These are phyloP conservation scores for Bombus pyrosoma DNA, from an alignment of 1,140 invertebrate species.

Conservation along the genomic window DNA sequence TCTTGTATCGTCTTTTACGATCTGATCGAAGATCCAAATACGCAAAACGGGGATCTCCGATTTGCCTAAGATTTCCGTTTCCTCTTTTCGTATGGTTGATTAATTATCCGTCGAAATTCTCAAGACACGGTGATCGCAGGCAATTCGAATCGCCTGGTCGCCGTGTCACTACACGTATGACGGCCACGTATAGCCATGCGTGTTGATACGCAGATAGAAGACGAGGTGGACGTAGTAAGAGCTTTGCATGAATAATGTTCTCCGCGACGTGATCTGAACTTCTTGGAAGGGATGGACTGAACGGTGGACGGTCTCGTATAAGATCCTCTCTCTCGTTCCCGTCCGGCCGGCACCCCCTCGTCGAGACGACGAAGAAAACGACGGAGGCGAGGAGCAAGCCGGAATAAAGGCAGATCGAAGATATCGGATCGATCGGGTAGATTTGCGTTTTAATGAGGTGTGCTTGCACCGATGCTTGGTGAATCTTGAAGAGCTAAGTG, in stretches of 20 bases:
- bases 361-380: conserved; percentile 12
- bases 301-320: conserved; percentile 42
- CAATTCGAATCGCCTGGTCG: neutral
- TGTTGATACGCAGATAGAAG: conserved; percentile 58
- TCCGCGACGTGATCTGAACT: conserved; percentile 68
- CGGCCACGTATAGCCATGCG: conserved; percentile 49
- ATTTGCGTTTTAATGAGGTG: conserved; percentile 58
- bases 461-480: conserved; percentile 43
- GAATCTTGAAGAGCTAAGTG: conserved; percentile 54
- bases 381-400: conserved; percentile 15
- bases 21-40: too few species aligned
- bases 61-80: neutral
- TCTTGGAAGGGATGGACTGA: conserved; percentile 71
- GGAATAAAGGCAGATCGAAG: conserved; percentile 51
- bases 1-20: too few species aligned
- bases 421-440: conserved; percentile 55
- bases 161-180: conserved; percentile 37
- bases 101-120: neutral
- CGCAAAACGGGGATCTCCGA: neutral
- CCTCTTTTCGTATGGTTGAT: too few species aligned
- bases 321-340: neutral
- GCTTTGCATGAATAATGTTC: conserved; percentile 76
- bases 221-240: conserved; percentile 57
- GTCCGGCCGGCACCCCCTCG: neutral
- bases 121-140: neutral